Conservation (phyloP, 2,888 invertebrate genomes). For the Boloria euphrosyne region DNA sequence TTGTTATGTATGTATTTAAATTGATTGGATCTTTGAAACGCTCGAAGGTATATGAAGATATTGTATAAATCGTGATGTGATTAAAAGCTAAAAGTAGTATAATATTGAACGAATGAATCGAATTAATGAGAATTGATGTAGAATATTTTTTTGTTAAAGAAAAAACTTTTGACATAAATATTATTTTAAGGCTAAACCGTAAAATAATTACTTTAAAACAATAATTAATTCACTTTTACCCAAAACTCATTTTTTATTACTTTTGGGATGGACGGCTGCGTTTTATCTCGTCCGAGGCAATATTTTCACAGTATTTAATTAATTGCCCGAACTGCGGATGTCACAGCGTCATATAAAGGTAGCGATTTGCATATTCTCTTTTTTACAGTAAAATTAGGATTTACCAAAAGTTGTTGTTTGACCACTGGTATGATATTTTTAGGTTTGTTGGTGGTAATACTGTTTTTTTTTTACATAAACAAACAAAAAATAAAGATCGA, state of each 20-base stretch:
- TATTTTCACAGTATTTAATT: constrained; percentile 35
- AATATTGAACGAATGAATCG: too few relatives aligned
- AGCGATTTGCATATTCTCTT: constrained; percentile 36
- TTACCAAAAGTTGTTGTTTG: background rate
- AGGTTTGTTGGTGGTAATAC: background rate
- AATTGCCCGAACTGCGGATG: constrained; percentile 26
- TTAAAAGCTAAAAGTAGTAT: too few relatives aligned
- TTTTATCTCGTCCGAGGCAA: constrained; percentile 29
- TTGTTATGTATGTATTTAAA: too few relatives aligned
- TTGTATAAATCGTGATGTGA: too few relatives aligned
- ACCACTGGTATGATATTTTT: too few relatives aligned
- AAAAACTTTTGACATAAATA: too few relatives aligned
- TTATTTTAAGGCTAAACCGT: background rate
- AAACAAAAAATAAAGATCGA: too few relatives aligned
- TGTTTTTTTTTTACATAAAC: background rate
- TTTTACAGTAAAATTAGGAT: constrained; percentile 20
- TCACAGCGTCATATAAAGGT: constrained; percentile 24
- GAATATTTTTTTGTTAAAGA: too few relatives aligned
- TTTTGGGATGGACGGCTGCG: constrained; percentile 7
- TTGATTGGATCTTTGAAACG: too few relatives aligned
- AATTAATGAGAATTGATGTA: too few relatives aligned
- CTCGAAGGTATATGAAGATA: too few relatives aligned
- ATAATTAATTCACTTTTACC: background rate
- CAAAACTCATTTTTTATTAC: constrained; percentile 15
- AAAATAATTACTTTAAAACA: constrained; percentile 6